Base-by-base conservation (phyloP, 1,140 invertebrate species). In the Drosophila parabipectinata region DNA sequence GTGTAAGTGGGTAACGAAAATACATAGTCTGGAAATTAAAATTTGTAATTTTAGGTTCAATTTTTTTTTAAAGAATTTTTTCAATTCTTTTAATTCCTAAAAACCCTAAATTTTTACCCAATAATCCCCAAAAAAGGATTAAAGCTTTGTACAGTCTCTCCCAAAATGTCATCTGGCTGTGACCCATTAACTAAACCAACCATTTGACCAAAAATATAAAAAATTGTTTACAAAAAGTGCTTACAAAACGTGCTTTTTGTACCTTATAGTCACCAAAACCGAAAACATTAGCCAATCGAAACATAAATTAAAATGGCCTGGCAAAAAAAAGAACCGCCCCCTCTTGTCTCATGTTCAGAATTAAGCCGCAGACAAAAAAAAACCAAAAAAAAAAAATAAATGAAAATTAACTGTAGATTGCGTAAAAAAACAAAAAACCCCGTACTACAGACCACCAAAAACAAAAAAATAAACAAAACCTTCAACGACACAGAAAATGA, bases 371-470 rank as follows among this genome's bases (percentile, higher is more conserved):
- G 54, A 75, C 62, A 56, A 62, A 62, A 62, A 62, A 62, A 28
- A 28, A 28, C 26, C 66, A 59, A 66, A 71, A 73, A n/a, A 44
- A 44, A 69, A n/a, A 15, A 15, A 15, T 15, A 61, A 81, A 77
- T 74, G 53, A 78, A 83, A 80, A 77, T 72, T 77, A 77, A 83
- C 80, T 83, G 75, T 68, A 56, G 75, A 83, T 83, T 83, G 75
- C 80, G 75, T 83, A 83, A 83, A 37, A 83, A 52, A 73, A 51
- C 26, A 28, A 77, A 64, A 63, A 64, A 63, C 64, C 28, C 34
- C 60, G 47, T 44, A 50, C 37, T 56, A 66, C 47, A 26, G 18
- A 24, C 28, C 3, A 52, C 72, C 59, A 74, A 82, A 3, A 57
- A 72, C 64, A 77, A 82, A 69, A 47, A 69, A 75, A 75, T 71